Percentiles rank a stretch among this genome's conserved stretches.
Conservation (phyloP, 1,140 invertebrate species). For the Drosophila ercepeae region DNA sequence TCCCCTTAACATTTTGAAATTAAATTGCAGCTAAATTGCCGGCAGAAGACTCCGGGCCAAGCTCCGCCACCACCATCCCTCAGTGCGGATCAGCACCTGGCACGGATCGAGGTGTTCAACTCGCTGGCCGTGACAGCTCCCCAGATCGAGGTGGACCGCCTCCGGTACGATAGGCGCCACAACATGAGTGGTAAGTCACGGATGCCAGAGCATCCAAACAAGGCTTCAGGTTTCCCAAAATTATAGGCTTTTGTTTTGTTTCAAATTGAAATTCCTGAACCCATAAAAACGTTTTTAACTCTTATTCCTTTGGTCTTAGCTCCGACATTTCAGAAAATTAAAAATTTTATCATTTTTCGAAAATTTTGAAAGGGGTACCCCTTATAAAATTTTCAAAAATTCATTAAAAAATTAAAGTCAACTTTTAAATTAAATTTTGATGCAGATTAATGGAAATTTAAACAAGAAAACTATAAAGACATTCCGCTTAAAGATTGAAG, state of each 20-base stretch:
- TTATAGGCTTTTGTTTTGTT: too few relatives aligned
- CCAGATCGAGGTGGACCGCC: constrained; percentile 87
- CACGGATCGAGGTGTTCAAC: constrained; percentile 90
- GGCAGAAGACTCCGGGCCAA: constrained; percentile 51
- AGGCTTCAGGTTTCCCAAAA: not conserved
- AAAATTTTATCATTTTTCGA: too few relatives aligned
- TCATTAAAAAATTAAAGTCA: too few relatives aligned
- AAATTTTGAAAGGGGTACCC: too few relatives aligned
- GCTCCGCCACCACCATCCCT: constrained; percentile 35
- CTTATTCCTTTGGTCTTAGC: too few relatives aligned
- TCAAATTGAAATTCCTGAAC: not conserved
- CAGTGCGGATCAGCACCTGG: constrained; percentile 84
- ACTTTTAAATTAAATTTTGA: too few relatives aligned
- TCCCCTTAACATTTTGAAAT: not conserved
- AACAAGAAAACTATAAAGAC: too few relatives aligned
- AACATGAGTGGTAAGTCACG: constrained; percentile 76
- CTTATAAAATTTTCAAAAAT: too few relatives aligned
- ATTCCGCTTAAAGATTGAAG: too few relatives aligned
- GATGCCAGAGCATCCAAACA: not conserved
- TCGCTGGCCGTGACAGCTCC: constrained; percentile 91
- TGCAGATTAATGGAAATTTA: too few relatives aligned
- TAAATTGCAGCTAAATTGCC: constrained; percentile 82
- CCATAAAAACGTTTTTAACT: too few relatives aligned
- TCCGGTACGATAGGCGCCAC: constrained; percentile 75
- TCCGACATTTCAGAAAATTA: too few relatives aligned